Conservation (phyloP, 2,797 vertebrate species). For the Mareca penelope region DNA sequence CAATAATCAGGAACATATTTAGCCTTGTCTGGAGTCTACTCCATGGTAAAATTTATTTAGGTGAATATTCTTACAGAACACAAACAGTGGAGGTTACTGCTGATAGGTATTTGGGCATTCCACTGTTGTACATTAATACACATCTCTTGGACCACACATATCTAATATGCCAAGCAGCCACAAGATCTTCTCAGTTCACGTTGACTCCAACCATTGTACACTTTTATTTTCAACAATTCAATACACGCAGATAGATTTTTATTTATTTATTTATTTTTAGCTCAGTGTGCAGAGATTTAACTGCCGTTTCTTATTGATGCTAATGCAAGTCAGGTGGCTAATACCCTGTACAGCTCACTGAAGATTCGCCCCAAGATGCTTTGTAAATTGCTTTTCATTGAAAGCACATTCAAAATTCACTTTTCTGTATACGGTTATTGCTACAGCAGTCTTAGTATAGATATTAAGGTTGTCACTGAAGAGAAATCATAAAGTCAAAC, state of each 20-base stretch:
- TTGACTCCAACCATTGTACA: not conserved
- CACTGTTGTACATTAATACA: slow-evolving; percentile 3
- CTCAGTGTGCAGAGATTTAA: slow-evolving; percentile 15
- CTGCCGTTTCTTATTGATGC: not conserved
- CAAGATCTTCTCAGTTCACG: not conserved
- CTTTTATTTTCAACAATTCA: not conserved
- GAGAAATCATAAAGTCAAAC: slow-evolving; percentile 25
- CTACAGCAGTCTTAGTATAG: not conserved
- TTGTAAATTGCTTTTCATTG: slow-evolving; percentile 44
- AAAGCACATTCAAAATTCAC: slow-evolving; percentile 46
- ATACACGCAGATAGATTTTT: too few species aligned
- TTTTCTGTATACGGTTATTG: slow-evolving; percentile 37
- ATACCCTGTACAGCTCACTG: slow-evolving; percentile 29
- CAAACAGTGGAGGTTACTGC: not conserved
- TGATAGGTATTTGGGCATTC: slow-evolving; percentile 23
- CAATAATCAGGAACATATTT: not conserved
- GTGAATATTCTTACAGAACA: not conserved
- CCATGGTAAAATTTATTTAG: not conserved
- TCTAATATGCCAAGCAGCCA: not conserved
- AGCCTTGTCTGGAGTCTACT: not conserved
- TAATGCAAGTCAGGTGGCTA: slow-evolving; percentile 41
- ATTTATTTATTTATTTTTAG: not conserved
- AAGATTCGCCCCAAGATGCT: slow-evolving; percentile 24
- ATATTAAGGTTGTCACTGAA: slow-evolving; percentile 28
- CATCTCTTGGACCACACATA: slow-evolving; percentile 22